Percentiles rank a stretch among this genome's conserved stretches.
Evolutionary conservation across 2,113 vertebrate species (phyloP).

Genomic region (Heterochromis multidens): DNA sequence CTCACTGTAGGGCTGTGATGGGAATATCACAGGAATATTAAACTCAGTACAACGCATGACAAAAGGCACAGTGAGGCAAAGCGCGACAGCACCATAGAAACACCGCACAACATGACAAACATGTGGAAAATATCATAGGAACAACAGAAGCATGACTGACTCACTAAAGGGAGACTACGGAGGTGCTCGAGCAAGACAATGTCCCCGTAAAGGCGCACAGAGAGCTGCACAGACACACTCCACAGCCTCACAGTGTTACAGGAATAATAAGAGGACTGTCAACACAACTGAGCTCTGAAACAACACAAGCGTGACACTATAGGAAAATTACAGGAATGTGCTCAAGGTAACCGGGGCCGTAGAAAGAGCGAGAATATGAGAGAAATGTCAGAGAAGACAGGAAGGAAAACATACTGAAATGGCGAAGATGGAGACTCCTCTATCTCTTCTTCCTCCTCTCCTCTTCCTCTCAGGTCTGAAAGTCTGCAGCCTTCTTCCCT

Average conservation of each 20-base stretch:
- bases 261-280: neutral
- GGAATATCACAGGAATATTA: neutral
- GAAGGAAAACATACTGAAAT: conserved; percentile 44
- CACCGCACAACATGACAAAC: neutral
- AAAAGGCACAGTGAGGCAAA: neutral
- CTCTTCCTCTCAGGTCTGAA: conserved; percentile 42
- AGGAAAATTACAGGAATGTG: neutral
- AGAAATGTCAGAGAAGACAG: neutral
- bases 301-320: neutral
- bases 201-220: neutral
- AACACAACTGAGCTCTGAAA: neutral
- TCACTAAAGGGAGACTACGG: neutral
- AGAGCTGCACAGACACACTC: neutral
- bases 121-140: neutral
- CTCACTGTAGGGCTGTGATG: neutral
- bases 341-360: neutral
- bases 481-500: conserved; percentile 59
- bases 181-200: neutral
- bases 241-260: neutral
- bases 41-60: neutral
- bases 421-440: conserved; percentile 56
- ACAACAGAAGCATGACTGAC: neutral
- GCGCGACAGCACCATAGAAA: neutral
- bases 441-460: conserved; percentile 35
- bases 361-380: neutral